Evolutionary conservation across 2,113 vertebrate genomes (phyloP), one percentile per base, ranked within the genome.

Genomic region (Brevimyrus niger): DNA sequence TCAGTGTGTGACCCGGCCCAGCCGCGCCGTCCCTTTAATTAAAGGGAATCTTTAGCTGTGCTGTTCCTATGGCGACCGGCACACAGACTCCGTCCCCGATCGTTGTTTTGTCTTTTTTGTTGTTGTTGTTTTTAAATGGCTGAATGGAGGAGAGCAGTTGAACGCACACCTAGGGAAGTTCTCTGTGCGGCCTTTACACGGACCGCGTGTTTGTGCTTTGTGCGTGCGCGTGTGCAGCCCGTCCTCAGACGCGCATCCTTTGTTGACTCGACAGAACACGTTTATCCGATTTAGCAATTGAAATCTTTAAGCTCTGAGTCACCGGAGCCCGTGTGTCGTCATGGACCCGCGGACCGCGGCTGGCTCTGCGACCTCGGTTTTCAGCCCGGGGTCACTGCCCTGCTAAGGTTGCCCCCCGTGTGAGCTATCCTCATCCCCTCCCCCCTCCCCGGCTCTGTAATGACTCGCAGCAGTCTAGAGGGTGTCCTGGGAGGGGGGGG

Each of bases 51-150:
- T 61, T 87, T 84, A 89, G 61, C 51, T 15, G n/a, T 51, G 55
- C 23, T n/a, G 50, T 89, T 89, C 38, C 88, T 46, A 89, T 89
- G 88, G 50, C 76, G 42, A 89, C 88, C 11, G 42, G 51, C 53
- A 23, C 82, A 38, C 88, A 50, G 47, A 73, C n/a, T 88, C 65
- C 65, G 86, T 42, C 88, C 31, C 23, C 1, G 3, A 3, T 23
- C 38, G 2, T 35, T 61, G 19, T 53, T 23, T 23, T 58, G 1
- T 23, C 19, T 35, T 17, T 48, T 48, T 51, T 51, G 50, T 13
- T 55, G 38, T 19, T 48, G 13, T 86, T 31, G n/a, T n/a, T 51
- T 51, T 86, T 5, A 4, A 4, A n/a, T 46, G 27, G 50, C 47
- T 51, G 76, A 80, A 84, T 58, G 50, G 3, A 47, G 80, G 61